Evolutionary conservation across 2,888 invertebrate genomes (phyloP).

Genomic region (Cheilosia scutellata): DNA sequence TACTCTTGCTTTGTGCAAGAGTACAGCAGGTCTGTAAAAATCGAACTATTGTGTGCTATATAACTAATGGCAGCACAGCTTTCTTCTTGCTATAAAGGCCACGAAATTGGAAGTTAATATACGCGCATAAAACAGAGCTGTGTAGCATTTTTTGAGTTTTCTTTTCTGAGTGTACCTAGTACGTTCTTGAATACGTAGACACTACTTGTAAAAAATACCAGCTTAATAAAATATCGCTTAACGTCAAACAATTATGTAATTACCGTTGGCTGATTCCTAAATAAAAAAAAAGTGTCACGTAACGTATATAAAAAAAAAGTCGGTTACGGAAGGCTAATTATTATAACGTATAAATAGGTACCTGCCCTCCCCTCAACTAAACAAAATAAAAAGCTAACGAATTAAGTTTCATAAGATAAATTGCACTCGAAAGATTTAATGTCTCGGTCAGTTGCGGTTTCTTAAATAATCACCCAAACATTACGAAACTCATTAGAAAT

Average conservation of each 20-base stretch:
- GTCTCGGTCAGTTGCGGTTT: constrained; percentile 26
- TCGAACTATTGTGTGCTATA: no score
- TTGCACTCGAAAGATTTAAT: constrained; percentile 20
- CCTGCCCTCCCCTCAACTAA: neutral
- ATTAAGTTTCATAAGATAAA: constrained; percentile 41
- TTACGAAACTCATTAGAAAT: neutral
- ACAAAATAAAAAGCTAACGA: constrained; percentile 5
- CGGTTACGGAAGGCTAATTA: constrained; percentile 36
- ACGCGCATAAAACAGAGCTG: no score
- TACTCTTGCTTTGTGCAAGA: no score
- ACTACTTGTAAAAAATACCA: neutral
- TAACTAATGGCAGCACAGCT: no score
- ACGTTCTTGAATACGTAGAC: no score
- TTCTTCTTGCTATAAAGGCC: no score
- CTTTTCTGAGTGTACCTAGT: no score
- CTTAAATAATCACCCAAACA: constrained; percentile 21
- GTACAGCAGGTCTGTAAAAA: no score
- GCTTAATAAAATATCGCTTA: constrained; percentile 4
- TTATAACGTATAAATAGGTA: neutral
- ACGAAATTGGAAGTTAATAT: no score
- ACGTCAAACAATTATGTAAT: constrained; percentile 13
- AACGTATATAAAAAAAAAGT: neutral
- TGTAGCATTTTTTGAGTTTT: no score
- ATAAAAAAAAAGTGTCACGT: constrained; percentile 3
- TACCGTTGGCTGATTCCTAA: constrained; percentile 12